Evolutionary conservation across 2,797 vertebrate genomes (phyloP).

Genomic region (Galagoides demidoff): DNA sequence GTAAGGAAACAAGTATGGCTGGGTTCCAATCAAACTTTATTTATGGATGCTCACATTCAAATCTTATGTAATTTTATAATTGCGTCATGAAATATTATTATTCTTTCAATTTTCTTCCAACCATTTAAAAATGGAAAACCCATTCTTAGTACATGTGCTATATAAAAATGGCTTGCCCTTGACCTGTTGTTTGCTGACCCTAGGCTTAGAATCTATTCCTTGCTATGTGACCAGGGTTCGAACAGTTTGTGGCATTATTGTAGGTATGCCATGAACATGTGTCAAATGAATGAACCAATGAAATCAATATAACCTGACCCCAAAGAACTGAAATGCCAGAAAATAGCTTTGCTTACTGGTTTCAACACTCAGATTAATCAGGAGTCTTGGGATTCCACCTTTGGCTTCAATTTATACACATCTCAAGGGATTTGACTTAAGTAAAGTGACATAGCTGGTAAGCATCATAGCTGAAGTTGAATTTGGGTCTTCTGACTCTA

Average conservation of each 20-base stretch:
- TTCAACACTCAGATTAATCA: background rate
- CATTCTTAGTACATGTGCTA: background rate
- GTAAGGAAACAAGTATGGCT: background rate
- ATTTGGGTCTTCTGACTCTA: background rate
- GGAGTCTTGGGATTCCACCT: background rate
- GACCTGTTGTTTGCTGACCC: background rate
- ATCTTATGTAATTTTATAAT: background rate
- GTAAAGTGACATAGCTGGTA: background rate
- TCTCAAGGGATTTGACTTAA: background rate
- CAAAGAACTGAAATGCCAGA: background rate
- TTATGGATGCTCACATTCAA: constrained; percentile 11
- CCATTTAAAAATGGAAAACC: constrained; percentile 1
- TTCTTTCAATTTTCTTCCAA: background rate
- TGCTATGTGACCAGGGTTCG: background rate
- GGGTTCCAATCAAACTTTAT: background rate
- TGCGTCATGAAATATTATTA: background rate
- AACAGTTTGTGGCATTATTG: background rate
- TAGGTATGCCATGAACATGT: background rate
- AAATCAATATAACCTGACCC: background rate
- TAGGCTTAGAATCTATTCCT: background rate
- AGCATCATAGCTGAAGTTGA: background rate
- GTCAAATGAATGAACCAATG: background rate
- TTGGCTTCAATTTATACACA: background rate
- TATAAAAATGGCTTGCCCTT: background rate
- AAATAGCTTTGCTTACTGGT: background rate